Conservation (phyloP, 1,140 invertebrate species). For the Copidosoma floridanum region DNA sequence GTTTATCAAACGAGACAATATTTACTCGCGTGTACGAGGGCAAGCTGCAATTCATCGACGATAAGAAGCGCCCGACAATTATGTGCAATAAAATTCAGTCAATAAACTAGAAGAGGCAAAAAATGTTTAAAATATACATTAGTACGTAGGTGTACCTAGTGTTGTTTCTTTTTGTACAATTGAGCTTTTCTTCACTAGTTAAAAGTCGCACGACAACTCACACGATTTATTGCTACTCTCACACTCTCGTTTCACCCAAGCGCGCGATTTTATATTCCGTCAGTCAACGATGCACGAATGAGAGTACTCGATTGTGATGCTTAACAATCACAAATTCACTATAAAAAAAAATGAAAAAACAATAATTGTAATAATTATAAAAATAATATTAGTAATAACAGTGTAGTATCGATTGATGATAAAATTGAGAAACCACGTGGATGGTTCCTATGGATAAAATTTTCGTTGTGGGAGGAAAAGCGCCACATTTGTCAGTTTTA, state of each 20-base stretch:
- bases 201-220: constrained; percentile 16
- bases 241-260: too few relatives aligned
- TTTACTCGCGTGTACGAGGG: too few relatives aligned
- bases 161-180: not conserved
- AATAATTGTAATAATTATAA: not conserved
- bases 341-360: not conserved
- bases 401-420: not conserved
- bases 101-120: too few relatives aligned
- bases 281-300: constrained; percentile 5
- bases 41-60: too few relatives aligned
- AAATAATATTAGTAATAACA: too few relatives aligned
- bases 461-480: not conserved
- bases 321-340: not conserved
- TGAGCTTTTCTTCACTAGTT: constrained; percentile 14
- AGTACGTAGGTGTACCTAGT: not conserved
- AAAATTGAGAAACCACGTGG: not conserved
- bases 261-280: too few relatives aligned
- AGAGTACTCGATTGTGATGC: constrained; percentile 9
- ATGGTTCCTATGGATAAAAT: constrained; percentile 16
- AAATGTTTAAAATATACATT: constrained; percentile 2
- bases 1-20: constrained; percentile 3
- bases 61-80: constrained; percentile 7
- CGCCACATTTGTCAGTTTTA: not conserved
- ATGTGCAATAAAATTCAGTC: constrained; percentile 21
- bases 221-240: too few relatives aligned